Evolutionary conservation across 2,797 vertebrate genomes (phyloP).

Genomic region (Pseudocheirus occidentalis): DNA sequence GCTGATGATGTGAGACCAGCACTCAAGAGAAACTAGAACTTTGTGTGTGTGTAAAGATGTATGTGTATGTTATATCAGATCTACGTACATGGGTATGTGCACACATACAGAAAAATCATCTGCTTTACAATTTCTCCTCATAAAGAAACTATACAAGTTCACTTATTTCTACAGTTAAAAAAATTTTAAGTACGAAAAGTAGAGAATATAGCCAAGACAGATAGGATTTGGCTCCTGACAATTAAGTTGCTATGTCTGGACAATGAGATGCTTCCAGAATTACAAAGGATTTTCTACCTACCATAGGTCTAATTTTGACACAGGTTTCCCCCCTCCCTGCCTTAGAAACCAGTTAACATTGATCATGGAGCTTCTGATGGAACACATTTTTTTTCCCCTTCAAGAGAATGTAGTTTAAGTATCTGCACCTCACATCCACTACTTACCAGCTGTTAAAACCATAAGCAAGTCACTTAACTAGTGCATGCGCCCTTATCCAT

Average conservation of each 20-base stretch:
- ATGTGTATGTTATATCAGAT: too few species aligned
- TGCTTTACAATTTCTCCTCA: slow-evolving; percentile 35
- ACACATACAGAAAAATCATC: neutral
- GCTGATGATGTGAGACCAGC: neutral
- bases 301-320: neutral
- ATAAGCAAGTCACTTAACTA: neutral
- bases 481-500: neutral
- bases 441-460: neutral
- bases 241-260: neutral
- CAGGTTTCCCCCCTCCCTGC: too few species aligned
- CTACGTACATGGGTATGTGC: neutral
- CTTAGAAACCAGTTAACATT: neutral
- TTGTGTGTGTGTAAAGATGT: too few species aligned
- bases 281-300: neutral
- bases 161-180: slow-evolving; percentile 37
- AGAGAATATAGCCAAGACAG: neutral
- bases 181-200: slow-evolving; percentile 17
- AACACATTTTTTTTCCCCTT: neutral
- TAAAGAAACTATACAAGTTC: neutral
- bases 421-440: neutral
- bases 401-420: neutral
- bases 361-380: neutral
- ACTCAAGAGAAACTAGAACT: neutral
- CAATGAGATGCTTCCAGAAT: neutral
- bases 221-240: neutral